Evolutionary conservation across 1,140 invertebrate species (phyloP).

Genomic region (Archegozetes longisetosus): DNA sequence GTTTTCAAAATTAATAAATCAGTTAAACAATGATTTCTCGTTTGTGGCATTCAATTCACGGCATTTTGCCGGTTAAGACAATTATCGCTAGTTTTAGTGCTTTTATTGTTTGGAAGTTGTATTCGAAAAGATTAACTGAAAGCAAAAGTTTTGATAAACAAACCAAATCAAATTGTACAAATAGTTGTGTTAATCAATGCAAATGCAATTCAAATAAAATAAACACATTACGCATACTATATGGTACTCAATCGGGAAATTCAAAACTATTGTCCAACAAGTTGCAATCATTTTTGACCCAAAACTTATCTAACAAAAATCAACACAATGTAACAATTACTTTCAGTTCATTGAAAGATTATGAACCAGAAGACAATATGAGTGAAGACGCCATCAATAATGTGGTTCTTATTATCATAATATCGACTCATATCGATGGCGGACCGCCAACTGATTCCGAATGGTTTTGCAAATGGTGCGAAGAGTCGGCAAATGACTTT

Average conservation of each 20-base stretch:
- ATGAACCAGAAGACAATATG: constrained; percentile 1
- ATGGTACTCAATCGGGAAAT: neutral
- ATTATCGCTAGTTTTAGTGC: no score
- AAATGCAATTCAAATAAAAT: no score
- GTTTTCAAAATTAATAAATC: no score
- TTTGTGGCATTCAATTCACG: no score
- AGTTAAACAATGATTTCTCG: no score
- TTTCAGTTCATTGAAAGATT: neutral
- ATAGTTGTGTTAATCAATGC: no score
- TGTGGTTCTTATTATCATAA: constrained; percentile 31
- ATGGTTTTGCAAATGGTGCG: constrained; percentile 41
- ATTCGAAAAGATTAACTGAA: no score
- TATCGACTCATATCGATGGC: constrained; percentile 42
- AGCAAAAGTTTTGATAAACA: no score
- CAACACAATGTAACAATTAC: neutral
- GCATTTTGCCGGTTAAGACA: no score
- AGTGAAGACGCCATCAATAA: constrained; percentile 9
- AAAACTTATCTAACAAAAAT: neutral
- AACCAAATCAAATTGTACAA: no score
- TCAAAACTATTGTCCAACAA: neutral
- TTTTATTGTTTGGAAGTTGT: no score
- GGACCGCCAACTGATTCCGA: constrained; percentile 31
- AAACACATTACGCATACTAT: neutral
- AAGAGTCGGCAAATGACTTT: constrained; percentile 40
- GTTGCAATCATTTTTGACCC: neutral